These are phyloP conservation scores for Anarsia innoxiella DNA, from an alignment of 2,888 invertebrate species.

Conservation along the genomic window DNA sequence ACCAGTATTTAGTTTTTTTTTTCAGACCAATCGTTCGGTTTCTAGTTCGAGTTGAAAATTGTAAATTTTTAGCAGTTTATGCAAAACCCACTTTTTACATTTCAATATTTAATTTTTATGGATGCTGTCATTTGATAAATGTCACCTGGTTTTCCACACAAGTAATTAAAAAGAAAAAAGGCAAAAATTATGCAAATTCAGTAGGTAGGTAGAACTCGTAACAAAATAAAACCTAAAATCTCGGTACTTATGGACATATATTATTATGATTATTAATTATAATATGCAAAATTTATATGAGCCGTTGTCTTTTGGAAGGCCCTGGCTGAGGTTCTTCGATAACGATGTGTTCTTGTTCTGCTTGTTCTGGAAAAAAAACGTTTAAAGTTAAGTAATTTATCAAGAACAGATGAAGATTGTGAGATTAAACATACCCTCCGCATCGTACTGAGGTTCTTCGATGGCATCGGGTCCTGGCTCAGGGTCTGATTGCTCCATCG, in stretches of 20 bases:
- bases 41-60: not conserved
- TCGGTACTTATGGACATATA: not conserved
- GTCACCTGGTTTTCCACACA: not conserved
- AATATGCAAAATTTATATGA: not conserved
- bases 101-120: not conserved
- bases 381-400: no score
- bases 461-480: no score
- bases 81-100: slow-evolving; percentile 1
- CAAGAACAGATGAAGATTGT: no score
- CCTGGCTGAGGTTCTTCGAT: no score
- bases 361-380: no score
- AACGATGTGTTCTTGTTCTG: no score
- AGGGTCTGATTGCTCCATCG: no score
- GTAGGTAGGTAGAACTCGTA: not conserved
- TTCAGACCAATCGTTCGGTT: not conserved
- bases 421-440: no score
- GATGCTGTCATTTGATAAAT: slow-evolving; percentile 8
- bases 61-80: not conserved
- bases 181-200: not conserved
- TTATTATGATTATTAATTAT: not conserved
- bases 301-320: no score
- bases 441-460: no score
- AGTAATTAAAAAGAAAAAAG: not conserved
- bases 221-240: not conserved
- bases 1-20: slow-evolving; percentile 1